phyloP scores from a whole-genome alignment of 2,797 vertebrate genomes.

The Tokudaia muenninki region DNA sequence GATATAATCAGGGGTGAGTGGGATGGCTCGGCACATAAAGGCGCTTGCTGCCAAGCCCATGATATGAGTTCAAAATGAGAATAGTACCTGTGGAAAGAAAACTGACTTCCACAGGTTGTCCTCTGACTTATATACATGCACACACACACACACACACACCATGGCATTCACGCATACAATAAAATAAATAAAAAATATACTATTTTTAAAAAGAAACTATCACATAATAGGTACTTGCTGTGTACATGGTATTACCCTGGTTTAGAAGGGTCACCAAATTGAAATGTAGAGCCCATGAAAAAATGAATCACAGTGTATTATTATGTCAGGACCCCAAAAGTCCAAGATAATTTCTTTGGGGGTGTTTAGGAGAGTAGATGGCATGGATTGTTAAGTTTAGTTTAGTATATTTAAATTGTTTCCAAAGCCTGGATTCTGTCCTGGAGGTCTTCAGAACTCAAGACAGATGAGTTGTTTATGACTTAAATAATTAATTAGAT shows the following conservation, averaged over 20 bases:
- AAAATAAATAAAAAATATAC: not conserved
- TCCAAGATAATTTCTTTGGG: not conserved
- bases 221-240: not conserved
- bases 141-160: not conserved
- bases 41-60: not conserved
- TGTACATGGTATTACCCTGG: not conserved
- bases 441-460: not conserved
- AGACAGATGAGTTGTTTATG: not conserved
- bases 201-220: not conserved
- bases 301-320: not conserved
- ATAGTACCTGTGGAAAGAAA: not conserved
- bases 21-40: not conserved
- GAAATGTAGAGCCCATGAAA: not conserved
- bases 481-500: conserved; percentile 8
- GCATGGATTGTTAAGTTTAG: not conserved
- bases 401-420: not conserved
- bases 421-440: not conserved
- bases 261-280: not conserved
- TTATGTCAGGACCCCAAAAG: not conserved
- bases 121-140: not conserved
- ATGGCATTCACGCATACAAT: not conserved
- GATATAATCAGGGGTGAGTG: not conserved
- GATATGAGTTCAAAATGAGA: not conserved
- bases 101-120: too few relatives aligned
- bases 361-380: accelerated